A percentile compares a stretch with the other conserved stretches of the same genome.
Evolutionary conservation across 2,797 vertebrate species (phyloP).

Genomic region (Sebastes minor): DNA sequence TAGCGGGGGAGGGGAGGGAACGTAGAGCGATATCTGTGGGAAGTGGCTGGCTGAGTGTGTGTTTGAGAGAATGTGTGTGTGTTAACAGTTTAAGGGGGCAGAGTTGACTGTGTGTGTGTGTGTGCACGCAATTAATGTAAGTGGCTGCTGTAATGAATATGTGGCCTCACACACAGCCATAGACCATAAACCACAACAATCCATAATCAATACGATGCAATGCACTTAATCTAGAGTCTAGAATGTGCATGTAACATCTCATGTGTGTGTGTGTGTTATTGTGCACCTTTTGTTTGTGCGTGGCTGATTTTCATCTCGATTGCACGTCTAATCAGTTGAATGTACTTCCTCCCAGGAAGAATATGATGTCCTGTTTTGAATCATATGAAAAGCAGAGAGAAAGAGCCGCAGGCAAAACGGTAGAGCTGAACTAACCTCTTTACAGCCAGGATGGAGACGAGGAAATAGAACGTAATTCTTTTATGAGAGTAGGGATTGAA

Average conservation of each 20-base stretch:
- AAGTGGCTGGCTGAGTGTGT: background rate
- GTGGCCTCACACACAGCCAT: constrained; percentile 5
- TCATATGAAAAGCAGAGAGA: constrained; percentile 45
- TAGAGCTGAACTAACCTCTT: background rate
- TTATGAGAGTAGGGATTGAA: background rate
- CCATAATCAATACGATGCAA: constrained; percentile 53
- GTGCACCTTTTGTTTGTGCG: constrained; percentile 6
- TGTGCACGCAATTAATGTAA: constrained; percentile 45
- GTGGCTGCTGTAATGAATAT: constrained; percentile 42
- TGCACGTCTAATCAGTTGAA: constrained; percentile 52
- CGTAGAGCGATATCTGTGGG: constrained; percentile 33
- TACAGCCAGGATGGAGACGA: background rate
- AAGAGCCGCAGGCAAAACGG: constrained; percentile 6
- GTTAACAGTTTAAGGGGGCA: background rate
- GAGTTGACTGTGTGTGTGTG: background rate
- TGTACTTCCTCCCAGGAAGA: constrained; percentile 64
- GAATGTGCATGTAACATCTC: background rate
- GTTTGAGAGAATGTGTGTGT: background rate
- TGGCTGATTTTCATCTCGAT: constrained; percentile 48
- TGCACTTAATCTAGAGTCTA: constrained; percentile 37
- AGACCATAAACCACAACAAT: constrained; percentile 28
- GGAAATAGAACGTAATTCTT: background rate
- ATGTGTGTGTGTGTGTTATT: background rate
- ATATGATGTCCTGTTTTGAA: constrained; percentile 65
- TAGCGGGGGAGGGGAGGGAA: constrained; percentile 5